Evolutionary conservation across 2,797 vertebrate genomes (phyloP).

Genomic region (Lagocephalus sceleratus): DNA sequence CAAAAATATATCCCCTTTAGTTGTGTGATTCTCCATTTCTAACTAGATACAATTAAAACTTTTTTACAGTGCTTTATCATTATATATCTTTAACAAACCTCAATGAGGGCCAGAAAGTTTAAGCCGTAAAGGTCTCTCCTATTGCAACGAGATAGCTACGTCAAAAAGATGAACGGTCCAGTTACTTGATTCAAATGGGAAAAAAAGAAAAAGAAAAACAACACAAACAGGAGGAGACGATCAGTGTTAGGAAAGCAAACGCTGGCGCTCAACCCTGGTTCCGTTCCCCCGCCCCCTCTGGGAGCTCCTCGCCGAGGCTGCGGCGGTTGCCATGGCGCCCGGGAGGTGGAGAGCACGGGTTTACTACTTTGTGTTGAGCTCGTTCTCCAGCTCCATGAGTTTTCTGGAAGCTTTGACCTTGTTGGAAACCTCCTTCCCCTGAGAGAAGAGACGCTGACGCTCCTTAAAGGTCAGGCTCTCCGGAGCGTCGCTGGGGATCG

Average conservation of each 20-base stretch:
- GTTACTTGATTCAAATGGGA: conserved; percentile 70
- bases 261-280: conserved; percentile 31
- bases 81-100: conserved; percentile 75
- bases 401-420: conserved; percentile 98
- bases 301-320: conserved; percentile 36
- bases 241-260: conserved; percentile 60
- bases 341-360: conserved; percentile 58
- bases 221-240: conserved; percentile 42
- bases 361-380: conserved; percentile 92
- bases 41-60: conserved; percentile 77
- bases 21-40: conserved; percentile 70
- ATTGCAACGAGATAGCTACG: conserved; percentile 72
- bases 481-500: conserved; percentile 79
- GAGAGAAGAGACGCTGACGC: conserved; percentile 97
- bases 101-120: conserved; percentile 34
- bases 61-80: conserved; percentile 84
- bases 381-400: conserved; percentile 96
- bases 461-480: conserved; percentile 96
- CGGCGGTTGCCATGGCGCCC: conserved; percentile 20
- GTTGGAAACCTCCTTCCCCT: conserved; percentile 96
- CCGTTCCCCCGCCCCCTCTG: conserved; percentile 27
- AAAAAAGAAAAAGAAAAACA: conserved; percentile 24
- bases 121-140: conserved; percentile 62
- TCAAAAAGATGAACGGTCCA: conserved; percentile 74
- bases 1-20: conserved; percentile 77